Percentiles rank a stretch among this genome's conserved stretches.
Evolutionary conservation across 2,888 invertebrate species (phyloP).

Genomic region (Nomada fabriciana): DNA sequence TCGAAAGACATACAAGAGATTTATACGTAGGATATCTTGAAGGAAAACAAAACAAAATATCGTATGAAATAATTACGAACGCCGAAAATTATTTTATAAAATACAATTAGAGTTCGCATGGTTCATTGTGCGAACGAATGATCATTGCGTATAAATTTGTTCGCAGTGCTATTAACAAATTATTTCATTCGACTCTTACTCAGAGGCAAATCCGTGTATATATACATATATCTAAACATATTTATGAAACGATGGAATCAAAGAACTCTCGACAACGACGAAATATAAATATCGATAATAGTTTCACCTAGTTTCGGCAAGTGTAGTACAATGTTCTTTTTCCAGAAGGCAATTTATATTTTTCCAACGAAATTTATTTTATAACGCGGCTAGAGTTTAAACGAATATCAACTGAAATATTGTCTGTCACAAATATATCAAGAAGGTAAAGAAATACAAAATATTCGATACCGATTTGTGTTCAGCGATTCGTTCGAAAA

Average conservation of each 20-base stretch:
- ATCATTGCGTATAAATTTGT: neutral
- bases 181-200: slow-evolving; percentile 12
- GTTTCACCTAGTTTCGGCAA: slow-evolving; percentile 31
- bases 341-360: neutral
- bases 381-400: neutral
- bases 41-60: neutral
- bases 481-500: slow-evolving; percentile 4
- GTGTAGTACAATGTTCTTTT: no score
- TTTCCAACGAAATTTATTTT: neutral
- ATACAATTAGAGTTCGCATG: neutral
- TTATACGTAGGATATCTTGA: neutral
- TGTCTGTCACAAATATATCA: neutral
- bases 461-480: slow-evolving; percentile 19
- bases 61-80: neutral
- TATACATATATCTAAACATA: neutral
- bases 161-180: neutral
- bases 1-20: neutral
- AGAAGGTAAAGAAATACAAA: neutral
- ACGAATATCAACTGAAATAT: neutral
- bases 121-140: neutral
- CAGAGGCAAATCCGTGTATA: neutral
- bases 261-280: neutral
- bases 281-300: slow-evolving; percentile 13
- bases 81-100: neutral
- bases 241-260: neutral